Evolutionary conservation across 2,888 invertebrate species (phyloP), one percentile per base, ranked within the genome.

Genomic region (Mesorhabditis sp.): DNA sequence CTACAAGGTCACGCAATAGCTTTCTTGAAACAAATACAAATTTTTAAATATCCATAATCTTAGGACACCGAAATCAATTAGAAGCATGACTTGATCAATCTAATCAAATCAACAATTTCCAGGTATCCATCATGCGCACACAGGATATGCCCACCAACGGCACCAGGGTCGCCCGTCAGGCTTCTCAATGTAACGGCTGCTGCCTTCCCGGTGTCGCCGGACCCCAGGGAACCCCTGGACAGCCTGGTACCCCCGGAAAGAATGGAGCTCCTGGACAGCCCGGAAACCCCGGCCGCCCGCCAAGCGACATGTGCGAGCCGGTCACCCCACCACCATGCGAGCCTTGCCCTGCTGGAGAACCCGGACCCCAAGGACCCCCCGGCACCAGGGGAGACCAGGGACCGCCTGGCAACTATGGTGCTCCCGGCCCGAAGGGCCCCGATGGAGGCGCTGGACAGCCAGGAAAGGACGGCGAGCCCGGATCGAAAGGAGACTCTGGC

Each of bases 351-450:
- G 69, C 66, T 5, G 75, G 75, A 67, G 63, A 71, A 28, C 66
- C 72, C 4, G 75, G 75, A 70, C 70, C 73, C 42, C 68, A 71
- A 42, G 70, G 70, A 7, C 62, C 65, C 10, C 70, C 70, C 28
- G 70, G 70, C 58, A 7, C 62, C 10, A 65, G 68, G 13, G 72
- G 75, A 28, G 45, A 69, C 4, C 66, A 67, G 6, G 73, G 70
- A 41, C 28, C 71, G 1, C 67, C 65, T 4, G 76, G 58, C 58
- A 50, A 50, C 7, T 69, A 67, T 6, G 58, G 58, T 13, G 58
- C 7, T 10, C 72, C 67, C 64, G 67, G 68, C 61, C 65, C 66
- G 64, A 69, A 72, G 63, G 45, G 67, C 13, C 68, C 68, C 65
- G 67, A 70, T 43, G 67, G 70, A 67, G 65, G 69, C 68, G 68